phyloP scores from a whole-genome alignment of 1,140 invertebrate species.

The Cherax destructor region DNA sequence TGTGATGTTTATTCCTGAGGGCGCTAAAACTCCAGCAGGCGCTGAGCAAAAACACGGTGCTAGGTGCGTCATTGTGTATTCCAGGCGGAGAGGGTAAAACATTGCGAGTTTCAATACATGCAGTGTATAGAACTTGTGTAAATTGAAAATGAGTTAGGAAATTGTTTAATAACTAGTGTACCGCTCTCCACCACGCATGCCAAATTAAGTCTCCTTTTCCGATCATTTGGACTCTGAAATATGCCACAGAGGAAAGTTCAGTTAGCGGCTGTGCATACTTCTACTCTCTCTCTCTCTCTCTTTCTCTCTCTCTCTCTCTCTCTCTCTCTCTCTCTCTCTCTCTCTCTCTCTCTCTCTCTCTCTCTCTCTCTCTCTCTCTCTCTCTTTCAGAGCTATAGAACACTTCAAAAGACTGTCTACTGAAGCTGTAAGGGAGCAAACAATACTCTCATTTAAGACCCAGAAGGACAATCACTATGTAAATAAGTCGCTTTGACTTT shows the following conservation, averaged over 20 bases:
- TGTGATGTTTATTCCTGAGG: not conserved
- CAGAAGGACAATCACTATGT: no score
- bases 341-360: not conserved
- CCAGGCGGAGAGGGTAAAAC: constrained; percentile 36
- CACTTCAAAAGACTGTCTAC: not conserved
- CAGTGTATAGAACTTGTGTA: constrained; percentile 46
- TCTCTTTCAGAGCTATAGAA: no score
- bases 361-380: no score
- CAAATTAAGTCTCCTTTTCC: constrained; percentile 48
- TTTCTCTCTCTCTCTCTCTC: constrained; percentile 52
- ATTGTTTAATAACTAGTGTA: constrained; percentile 56
- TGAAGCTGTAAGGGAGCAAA: no score
- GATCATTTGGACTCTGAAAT: constrained; percentile 20
- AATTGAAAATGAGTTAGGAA: constrained; percentile 59
- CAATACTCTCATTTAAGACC: no score
- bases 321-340: constrained; percentile 40
- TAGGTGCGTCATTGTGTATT: constrained; percentile 39
- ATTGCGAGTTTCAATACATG: constrained; percentile 47
- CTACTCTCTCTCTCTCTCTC: constrained; percentile 39
- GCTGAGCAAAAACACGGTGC: not conserved
- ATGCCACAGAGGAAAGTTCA: constrained; percentile 17
- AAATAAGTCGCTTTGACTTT: no score
- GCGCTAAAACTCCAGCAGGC: not conserved
- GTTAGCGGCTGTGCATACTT: no score
- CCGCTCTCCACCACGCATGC: constrained; percentile 35